These are phyloP conservation scores for Brenthis daphne DNA, from an alignment of 2,888 invertebrate species.

Conservation along the genomic window DNA sequence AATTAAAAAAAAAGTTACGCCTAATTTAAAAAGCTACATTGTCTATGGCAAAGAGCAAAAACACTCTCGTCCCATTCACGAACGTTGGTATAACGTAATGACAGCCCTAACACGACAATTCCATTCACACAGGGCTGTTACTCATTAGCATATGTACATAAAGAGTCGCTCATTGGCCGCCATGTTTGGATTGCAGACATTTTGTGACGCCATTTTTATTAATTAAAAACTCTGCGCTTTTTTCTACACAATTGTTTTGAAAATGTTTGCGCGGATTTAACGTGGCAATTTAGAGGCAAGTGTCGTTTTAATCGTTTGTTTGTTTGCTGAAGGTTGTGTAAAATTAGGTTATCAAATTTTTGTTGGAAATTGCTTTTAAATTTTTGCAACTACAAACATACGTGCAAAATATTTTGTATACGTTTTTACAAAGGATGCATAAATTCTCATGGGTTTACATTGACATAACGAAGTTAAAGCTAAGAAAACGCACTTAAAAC, in stretches of 20 bases:
- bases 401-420: too few relatives aligned
- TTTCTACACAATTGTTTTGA: slow-evolving; percentile 55
- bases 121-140: slow-evolving; percentile 76
- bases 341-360: slow-evolving; percentile 30
- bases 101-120: slow-evolving; percentile 78
- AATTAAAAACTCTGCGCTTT: slow-evolving; percentile 65
- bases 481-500: too few relatives aligned
- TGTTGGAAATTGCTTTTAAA: slow-evolving; percentile 5
- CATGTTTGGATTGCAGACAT: slow-evolving; percentile 70
- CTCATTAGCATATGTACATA: slow-evolving; percentile 80
- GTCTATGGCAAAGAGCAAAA: slow-evolving; percentile 53
- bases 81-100: slow-evolving; percentile 65
- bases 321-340: slow-evolving; percentile 27
- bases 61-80: slow-evolving; percentile 52
- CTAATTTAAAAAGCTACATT: slow-evolving; percentile 43
- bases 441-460: too few relatives aligned
- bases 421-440: too few relatives aligned
- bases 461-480: too few relatives aligned
- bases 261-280: slow-evolving; percentile 49
- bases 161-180: slow-evolving; percentile 66
- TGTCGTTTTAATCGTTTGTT: slow-evolving; percentile 33
- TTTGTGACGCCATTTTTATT: slow-evolving; percentile 72
- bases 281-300: slow-evolving; percentile 35
- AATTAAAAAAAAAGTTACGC: slow-evolving; percentile 39
- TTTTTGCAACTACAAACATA: slow-evolving; percentile 7